phyloP scores from a whole-genome alignment of 1,140 invertebrate genomes.

The Panagrolaimus sp. region DNA sequence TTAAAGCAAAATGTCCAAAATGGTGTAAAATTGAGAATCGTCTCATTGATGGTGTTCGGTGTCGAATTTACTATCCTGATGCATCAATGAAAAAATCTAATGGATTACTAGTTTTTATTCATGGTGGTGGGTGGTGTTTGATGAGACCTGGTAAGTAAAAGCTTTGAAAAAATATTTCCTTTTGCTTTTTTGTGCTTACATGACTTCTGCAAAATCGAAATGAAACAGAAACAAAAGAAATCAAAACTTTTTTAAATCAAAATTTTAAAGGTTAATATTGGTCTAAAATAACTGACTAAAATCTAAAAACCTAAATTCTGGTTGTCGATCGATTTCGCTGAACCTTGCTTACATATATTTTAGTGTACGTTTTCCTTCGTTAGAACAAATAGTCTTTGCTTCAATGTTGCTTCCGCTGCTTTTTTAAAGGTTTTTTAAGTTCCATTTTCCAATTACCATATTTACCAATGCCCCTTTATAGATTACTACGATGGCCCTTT shows the following conservation, averaged over 20 bases:
- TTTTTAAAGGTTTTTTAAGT: too few relatives aligned
- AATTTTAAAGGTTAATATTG: too few relatives aligned
- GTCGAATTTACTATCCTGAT: slow-evolving; percentile 46
- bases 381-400: too few relatives aligned
- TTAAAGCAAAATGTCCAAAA: slow-evolving; percentile 33
- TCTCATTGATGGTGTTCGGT: slow-evolving; percentile 46
- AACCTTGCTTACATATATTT: too few relatives aligned
- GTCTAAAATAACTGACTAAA: too few relatives aligned
- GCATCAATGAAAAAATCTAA: slow-evolving; percentile 31
- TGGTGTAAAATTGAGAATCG: slow-evolving; percentile 37
- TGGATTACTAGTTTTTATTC: slow-evolving; percentile 49
- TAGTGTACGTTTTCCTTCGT: too few relatives aligned
- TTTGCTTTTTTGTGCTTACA: not conserved
- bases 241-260: too few relatives aligned
- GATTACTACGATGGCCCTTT: slow-evolving; percentile 42
- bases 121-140: slow-evolving; percentile 55
- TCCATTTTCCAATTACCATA: not conserved
- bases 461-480: not conserved
- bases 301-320: too few relatives aligned
- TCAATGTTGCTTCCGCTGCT: too few relatives aligned
- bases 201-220: too few relatives aligned
- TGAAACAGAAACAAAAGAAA: too few relatives aligned
- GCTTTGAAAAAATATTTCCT: not conserved
- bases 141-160: slow-evolving; percentile 38
- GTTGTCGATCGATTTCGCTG: too few relatives aligned